A percentile compares a stretch with the other conserved stretches of the same genome.
These are phyloP conservation scores for Eurypyga helias DNA, from an alignment of 2,113 vertebrate genomes.

Conservation along the genomic window DNA sequence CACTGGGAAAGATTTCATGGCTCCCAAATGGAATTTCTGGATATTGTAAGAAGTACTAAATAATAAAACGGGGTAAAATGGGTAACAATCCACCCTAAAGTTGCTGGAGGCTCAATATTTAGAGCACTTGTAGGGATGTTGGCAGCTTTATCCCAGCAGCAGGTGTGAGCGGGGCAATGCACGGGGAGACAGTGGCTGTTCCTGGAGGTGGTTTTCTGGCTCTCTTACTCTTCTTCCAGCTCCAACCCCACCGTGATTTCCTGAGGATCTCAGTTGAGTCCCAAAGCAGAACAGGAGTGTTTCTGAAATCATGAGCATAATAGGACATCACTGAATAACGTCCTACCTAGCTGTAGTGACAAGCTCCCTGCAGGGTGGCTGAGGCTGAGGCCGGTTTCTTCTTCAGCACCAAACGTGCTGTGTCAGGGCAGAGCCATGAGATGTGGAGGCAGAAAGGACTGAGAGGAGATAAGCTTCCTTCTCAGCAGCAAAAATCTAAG, in stretches of 20 bases:
- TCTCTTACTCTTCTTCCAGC: not conserved
- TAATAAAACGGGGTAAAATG: not conserved
- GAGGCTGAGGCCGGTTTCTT: not conserved
- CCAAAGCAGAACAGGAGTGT: not conserved
- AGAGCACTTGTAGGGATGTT: not conserved
- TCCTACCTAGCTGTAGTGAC: not conserved
- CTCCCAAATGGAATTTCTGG: constrained; percentile 5
- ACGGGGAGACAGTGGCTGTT: accelerated
- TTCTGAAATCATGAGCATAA: not conserved
- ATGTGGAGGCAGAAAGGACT: not conserved
- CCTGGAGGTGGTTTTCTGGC: not conserved
- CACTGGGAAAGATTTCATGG: not conserved
- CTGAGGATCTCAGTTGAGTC: not conserved
- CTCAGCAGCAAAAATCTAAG: not conserved
- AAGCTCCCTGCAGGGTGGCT: not conserved
- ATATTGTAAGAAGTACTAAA: not conserved
- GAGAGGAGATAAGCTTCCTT: not conserved
- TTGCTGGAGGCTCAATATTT: not conserved
- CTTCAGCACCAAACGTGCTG: not conserved
- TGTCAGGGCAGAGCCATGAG: not conserved
- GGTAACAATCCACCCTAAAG: not conserved
- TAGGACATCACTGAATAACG: not conserved
- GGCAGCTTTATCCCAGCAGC: not conserved
- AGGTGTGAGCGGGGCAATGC: not conserved
- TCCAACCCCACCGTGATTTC: not conserved